Percentiles rank a stretch among this genome's conserved stretches.
phyloP scores from a whole-genome alignment of 2,113 vertebrate species.

The Climacteris rufus region DNA sequence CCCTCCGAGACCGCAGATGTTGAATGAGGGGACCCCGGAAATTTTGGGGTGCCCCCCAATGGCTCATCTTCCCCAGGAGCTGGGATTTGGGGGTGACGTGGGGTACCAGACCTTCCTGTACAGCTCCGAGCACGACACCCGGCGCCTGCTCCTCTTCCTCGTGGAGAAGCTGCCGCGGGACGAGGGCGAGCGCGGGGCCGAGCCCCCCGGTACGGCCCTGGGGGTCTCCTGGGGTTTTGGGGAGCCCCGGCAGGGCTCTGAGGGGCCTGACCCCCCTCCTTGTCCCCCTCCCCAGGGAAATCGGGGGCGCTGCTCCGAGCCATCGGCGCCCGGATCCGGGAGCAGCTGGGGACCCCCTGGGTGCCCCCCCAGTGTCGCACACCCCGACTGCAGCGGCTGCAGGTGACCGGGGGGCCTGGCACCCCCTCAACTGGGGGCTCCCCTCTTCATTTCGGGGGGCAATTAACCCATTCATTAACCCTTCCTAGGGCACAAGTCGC shows the following conservation, averaged over 20 bases:
- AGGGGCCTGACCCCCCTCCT: neutral
- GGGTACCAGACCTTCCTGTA: neutral
- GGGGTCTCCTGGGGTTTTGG: too few species aligned
- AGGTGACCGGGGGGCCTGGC: neutral
- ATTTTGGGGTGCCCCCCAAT: neutral
- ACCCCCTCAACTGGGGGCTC: neutral
- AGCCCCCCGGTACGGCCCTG: neutral
- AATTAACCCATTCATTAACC: neutral
- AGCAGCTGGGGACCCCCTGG: neutral
- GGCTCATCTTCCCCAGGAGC: neutral
- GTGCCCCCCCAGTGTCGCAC: neutral
- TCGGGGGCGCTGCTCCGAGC: neutral
- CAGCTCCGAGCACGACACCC: neutral
- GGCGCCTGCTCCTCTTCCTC: neutral
- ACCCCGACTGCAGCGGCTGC: neutral
- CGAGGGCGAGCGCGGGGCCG: neutral
- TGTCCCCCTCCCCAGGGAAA: neutral
- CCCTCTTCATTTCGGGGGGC: neutral
- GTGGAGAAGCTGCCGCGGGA: neutral
- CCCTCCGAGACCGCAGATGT: too few species aligned
- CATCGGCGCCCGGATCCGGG: neutral
- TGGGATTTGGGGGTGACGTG: neutral
- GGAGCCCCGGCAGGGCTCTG: too few species aligned
- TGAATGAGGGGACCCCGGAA: accelerated
- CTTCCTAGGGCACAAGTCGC: neutral